Conservation (phyloP, 2,113 vertebrate species). For the Empidonax alnorum region DNA sequence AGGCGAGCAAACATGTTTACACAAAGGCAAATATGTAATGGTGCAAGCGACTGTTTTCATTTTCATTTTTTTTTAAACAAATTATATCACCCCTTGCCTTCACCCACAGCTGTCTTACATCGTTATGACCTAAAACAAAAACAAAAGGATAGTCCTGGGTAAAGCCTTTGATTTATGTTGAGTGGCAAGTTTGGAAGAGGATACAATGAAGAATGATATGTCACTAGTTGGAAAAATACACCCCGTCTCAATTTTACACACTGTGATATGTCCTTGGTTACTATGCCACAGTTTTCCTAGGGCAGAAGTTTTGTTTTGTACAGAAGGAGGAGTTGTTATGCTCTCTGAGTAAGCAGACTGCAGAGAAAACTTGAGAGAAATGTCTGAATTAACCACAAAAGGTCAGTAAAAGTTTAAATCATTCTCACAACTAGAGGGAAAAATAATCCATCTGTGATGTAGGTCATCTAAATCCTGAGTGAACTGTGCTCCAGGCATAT, state of each 20-base stretch:
- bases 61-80: background rate
- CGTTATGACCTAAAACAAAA: background rate
- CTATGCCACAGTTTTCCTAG: background rate
- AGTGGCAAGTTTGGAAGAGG: background rate
- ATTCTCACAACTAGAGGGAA: background rate
- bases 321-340: background rate
- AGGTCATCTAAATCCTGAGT: background rate
- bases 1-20: accelerated
- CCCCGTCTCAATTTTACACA: background rate
- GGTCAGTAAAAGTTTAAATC: conserved; percentile 44
- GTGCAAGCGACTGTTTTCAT: background rate
- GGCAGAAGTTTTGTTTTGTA: background rate
- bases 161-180: background rate
- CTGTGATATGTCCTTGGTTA: background rate
- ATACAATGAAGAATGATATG: background rate
- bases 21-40: background rate
- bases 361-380: background rate
- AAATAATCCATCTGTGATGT: conserved; percentile 19
- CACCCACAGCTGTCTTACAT: background rate
- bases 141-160: background rate
- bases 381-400: conserved; percentile 7
- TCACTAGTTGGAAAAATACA: background rate
- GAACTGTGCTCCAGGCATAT: background rate
- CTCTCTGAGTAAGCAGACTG: background rate
- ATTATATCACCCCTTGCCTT: background rate